Conservation (phyloP, 2,888 invertebrate genomes). For the Bimastos eiseni region DNA sequence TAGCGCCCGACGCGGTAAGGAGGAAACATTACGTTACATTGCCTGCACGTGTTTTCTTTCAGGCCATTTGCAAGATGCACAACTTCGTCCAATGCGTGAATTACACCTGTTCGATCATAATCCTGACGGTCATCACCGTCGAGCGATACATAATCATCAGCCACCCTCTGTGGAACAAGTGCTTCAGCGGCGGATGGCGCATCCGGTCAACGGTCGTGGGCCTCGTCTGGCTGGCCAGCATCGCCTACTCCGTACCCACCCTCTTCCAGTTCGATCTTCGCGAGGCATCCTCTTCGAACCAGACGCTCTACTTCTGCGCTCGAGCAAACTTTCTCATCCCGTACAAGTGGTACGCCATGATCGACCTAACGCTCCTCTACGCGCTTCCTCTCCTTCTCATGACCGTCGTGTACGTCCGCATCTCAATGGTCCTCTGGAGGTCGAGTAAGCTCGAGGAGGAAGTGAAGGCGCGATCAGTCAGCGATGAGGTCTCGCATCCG, state of each 20-base stretch:
- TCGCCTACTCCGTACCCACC: constrained; percentile 68
- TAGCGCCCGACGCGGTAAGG: no score
- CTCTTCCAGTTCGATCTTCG: constrained; percentile 28
- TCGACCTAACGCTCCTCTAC: constrained; percentile 39
- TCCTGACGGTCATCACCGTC: constrained; percentile 72
- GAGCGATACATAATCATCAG: constrained; percentile 57
- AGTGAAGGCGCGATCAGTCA: background rate
- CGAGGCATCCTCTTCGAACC: background rate
- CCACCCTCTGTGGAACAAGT: constrained; percentile 82
- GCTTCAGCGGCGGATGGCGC: constrained; percentile 74
- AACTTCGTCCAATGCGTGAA: constrained; percentile 85
- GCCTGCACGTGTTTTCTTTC: no score
- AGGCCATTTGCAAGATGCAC: constrained; percentile 80
- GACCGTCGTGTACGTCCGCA: constrained; percentile 77
- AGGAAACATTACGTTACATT: no score
- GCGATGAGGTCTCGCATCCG: background rate
- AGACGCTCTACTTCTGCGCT: background rate
- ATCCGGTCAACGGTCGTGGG: constrained; percentile 76
- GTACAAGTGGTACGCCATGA: constrained; percentile 33
- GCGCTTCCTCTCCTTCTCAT: constrained; percentile 78
- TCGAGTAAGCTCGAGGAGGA: background rate
- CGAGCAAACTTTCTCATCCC: background rate
- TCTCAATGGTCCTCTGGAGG: constrained; percentile 79
- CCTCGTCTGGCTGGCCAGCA: constrained; percentile 80
- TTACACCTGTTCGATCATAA: constrained; percentile 86